Base-by-base conservation (phyloP, 2,888 invertebrate species). In the Brenthis daphne region DNA sequence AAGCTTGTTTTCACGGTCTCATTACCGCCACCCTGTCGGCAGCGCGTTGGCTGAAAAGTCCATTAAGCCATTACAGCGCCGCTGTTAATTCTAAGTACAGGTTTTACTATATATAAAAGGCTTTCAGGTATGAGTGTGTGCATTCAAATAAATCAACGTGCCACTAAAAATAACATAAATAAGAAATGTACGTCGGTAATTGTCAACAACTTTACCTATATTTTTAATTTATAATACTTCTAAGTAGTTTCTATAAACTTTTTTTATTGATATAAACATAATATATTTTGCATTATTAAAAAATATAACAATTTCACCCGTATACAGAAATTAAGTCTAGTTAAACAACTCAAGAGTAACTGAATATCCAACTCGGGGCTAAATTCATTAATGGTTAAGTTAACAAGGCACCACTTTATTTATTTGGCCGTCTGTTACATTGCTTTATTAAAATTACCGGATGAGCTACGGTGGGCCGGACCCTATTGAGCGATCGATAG, bases 351-450 rank as follows among this genome's bases (percentile, higher is more conserved):
- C 11, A 43, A 43, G 37, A 43, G 8, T 43, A 43, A 43, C 37
- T 43, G 11, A 43, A 43, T 43, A 43, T 43, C 37, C 11, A 8
- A 69, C 77, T 77, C 76, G 76, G 82, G 84, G 86, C 85, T 84
- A 85, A 85, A 81, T 81, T 79, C 75, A 80, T 81, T 84, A 86
- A 86, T 87, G 76, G 81, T 70, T 74, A 77, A 81, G 81, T 85
- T 84, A 85, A 85, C 83, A 78, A 85, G 81, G 74, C 77, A 76
- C 78, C 84, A 86, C 82, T 88, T 87, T 83, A 87, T 86, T 86
- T 85, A 84, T 84, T 83, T 83, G 84, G 77, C 78, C 73, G 72
- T 77, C 78, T 77, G 75, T 65, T 66, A 67, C 72, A 74, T 65
- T 51, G 68, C 71, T 74, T 73, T 77, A 75, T 76, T 76, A 77